Conservation (phyloP, 2,797 vertebrate species). For the Melanotaenia pygmaea region DNA sequence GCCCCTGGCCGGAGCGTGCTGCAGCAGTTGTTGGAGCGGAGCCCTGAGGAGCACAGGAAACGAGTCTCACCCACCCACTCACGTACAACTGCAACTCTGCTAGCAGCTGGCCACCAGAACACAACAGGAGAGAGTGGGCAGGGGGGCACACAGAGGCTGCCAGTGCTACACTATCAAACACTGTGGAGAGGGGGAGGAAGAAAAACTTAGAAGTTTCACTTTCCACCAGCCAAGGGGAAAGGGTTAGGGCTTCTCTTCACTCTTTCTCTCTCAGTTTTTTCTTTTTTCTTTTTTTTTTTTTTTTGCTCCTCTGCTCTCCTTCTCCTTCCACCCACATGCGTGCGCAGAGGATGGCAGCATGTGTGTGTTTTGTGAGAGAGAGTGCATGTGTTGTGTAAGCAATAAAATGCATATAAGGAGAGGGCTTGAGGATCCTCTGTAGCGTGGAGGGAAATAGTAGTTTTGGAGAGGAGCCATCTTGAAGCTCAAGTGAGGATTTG, state of each 20-base stretch:
- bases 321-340: constrained; percentile 84
- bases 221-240: constrained; percentile 71
- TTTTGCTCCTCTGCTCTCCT: constrained; percentile 80
- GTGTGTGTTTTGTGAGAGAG: constrained; percentile 56
- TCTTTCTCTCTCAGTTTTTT: constrained; percentile 65
- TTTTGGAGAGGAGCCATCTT: constrained; percentile 81
- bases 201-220: constrained; percentile 81
- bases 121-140: constrained; percentile 78
- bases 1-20: constrained; percentile 82
- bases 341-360: constrained; percentile 72
- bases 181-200: constrained; percentile 77
- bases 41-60: constrained; percentile 96
- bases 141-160: constrained; percentile 80
- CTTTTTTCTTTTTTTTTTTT: constrained; percentile 54
- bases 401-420: constrained; percentile 77
- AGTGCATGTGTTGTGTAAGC: constrained; percentile 56
- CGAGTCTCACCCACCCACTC: constrained; percentile 90
- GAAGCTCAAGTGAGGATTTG: constrained; percentile 67
- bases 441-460: constrained; percentile 72
- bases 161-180: constrained; percentile 78
- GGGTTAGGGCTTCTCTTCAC: constrained; percentile 76
- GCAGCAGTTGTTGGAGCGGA: constrained; percentile 84
- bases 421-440: constrained; percentile 75
- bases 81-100: constrained; percentile 83
- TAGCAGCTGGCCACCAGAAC: constrained; percentile 84